Evolutionary conservation across 92 coral and sea anemone genomes (phyloP), one percentile per base, ranked within the genome.

Genomic region (Umimayanthus kanabou): DNA sequence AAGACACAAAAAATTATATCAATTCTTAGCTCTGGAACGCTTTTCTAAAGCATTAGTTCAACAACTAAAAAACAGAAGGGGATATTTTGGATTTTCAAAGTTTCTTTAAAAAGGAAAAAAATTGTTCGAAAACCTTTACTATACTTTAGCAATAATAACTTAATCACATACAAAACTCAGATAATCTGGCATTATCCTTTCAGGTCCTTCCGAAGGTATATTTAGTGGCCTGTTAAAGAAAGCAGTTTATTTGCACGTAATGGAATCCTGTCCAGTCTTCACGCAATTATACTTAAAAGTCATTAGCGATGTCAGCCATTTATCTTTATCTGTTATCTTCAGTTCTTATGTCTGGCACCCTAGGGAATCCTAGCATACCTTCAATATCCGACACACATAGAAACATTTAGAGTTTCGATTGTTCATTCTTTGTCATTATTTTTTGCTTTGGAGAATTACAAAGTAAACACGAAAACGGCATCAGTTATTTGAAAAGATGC

Each of bases 131-230:
- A 61, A 23, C 26, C 22, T 9, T 22, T 18, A 16, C 23, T 5
- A 20, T 23, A 5, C 69, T 61, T 61, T 61, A 57, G 65, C 23
- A 4, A 57, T 23, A 45, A n/a, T 15, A 43, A 42, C 29, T 71
- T 67, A 82, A 70, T 70, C 77, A 18, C 42, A 61, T 22, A 23
- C 26, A 22, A 20, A 82, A 83, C 15, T 43, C 66, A 47, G 78
- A 69, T 83, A 83, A 83, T 83, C 87, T 74, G 87, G 40, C 76
- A 43, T 45, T 69, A 83, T 64, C 43, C 78, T 71, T 25, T 25
- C 18, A 13, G 23, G 5, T 80, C 50, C 23, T 55, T 29, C 47
- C 16, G 43, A 47, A 69, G 7, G 77, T 26, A n/a, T 1, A 42
- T 45, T 69, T 30, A 76, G 78, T 70, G 66, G 64, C 79, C 13